phyloP scores from a whole-genome alignment of 2,113 vertebrate genomes.

The Notechis scutatus region DNA sequence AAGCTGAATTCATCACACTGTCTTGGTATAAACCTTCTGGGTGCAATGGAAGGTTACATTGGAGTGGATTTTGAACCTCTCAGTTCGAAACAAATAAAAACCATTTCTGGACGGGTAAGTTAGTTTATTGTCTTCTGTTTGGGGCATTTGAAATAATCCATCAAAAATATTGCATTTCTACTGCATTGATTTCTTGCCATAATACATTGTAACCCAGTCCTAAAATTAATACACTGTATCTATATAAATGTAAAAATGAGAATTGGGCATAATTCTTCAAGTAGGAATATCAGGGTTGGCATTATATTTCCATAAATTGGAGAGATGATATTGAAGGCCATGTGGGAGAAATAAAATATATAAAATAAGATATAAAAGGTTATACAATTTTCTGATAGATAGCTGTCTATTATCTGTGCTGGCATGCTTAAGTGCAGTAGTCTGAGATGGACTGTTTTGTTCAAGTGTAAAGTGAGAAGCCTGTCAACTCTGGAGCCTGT shows the following conservation, averaged over 20 bases:
- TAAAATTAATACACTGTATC: background rate
- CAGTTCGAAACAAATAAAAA: slow-evolving; percentile 88
- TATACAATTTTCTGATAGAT: background rate
- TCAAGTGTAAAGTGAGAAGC: background rate
- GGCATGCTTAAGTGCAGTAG: background rate
- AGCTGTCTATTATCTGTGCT: background rate
- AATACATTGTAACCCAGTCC: background rate
- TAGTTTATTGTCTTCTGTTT: slow-evolving; percentile 28
- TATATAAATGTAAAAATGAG: background rate
- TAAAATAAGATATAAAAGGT: background rate
- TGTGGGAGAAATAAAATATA: background rate
- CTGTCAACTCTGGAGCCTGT: background rate
- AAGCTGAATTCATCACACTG: slow-evolving; percentile 87
- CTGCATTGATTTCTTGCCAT: background rate
- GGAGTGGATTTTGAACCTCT: slow-evolving; percentile 98
- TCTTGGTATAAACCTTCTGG: slow-evolving; percentile 86
- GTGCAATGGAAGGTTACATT: slow-evolving; percentile 97
- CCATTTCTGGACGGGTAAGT: slow-evolving; percentile 94
- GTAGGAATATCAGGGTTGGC: background rate
- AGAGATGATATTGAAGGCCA: background rate
- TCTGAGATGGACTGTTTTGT: background rate
- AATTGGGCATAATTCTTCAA: background rate
- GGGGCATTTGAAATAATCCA: background rate
- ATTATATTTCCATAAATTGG: background rate
- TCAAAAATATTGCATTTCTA: background rate